Conservation (phyloP, 2,888 invertebrate genomes). For the Pandemis corylana region DNA sequence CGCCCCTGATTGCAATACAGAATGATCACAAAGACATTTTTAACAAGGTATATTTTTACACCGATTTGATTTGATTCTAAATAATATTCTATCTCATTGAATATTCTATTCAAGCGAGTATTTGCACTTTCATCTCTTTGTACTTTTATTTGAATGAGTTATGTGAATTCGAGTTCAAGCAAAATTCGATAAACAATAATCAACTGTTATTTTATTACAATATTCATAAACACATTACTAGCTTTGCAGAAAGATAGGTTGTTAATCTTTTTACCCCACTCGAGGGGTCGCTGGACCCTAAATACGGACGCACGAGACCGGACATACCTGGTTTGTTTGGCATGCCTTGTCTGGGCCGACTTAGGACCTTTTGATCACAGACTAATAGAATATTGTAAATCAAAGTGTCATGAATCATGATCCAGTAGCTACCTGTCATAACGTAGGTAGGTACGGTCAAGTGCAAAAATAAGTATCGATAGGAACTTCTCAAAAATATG, state of each 20-base stretch:
- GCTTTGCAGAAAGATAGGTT: too few species aligned
- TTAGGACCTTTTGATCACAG: background rate
- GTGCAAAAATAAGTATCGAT: too few species aligned
- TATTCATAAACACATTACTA: background rate
- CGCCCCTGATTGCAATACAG: slow-evolving; percentile 7
- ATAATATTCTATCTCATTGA: background rate
- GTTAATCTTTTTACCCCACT: background rate
- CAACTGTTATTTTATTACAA: too few species aligned
- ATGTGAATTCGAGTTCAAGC: too few species aligned
- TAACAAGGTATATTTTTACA: background rate
- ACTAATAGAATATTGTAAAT: too few species aligned
- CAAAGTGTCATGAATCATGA: too few species aligned
- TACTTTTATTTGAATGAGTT: background rate
- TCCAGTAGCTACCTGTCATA: too few species aligned
- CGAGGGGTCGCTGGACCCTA: background rate
- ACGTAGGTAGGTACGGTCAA: too few species aligned
- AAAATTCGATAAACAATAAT: too few species aligned
- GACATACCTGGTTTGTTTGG: slow-evolving; percentile 21
- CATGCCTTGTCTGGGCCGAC: background rate
- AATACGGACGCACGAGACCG: background rate
- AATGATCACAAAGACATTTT: slow-evolving; percentile 12
- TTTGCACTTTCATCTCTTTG: background rate
- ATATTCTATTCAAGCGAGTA: background rate
- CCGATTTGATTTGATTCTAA: slow-evolving; percentile 9
- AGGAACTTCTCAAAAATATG: too few species aligned